Conservation (phyloP, 2,888 invertebrate species). For the Adelphocoris suturalis region DNA sequence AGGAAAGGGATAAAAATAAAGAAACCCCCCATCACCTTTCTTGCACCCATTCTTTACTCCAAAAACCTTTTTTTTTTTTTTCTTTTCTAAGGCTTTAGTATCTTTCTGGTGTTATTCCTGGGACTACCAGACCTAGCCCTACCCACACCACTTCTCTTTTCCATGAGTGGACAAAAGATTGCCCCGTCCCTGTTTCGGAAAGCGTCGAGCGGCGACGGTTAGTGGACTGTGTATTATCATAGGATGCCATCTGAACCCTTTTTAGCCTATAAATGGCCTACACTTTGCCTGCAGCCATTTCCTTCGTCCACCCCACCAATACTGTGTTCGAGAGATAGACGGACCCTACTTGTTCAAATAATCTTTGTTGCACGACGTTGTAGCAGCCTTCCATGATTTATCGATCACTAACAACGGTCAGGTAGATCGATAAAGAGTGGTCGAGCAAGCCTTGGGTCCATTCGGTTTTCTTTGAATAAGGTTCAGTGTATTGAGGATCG, state of each 20-base stretch:
- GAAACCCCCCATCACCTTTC: neutral
- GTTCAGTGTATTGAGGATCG: no score
- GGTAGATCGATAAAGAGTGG: no score
- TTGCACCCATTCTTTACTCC: slow-evolving; percentile 30
- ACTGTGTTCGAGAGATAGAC: neutral
- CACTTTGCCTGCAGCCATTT: neutral
- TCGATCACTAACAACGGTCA: no score
- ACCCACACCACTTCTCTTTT: neutral
- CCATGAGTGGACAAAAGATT: slow-evolving; percentile 48
- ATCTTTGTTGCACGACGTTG: no score
- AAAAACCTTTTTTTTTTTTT: neutral
- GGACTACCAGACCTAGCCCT: neutral
- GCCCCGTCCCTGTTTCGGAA: neutral
- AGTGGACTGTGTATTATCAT: slow-evolving; percentile 46
- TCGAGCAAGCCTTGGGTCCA: no score
- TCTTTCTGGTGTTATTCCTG: neutral
- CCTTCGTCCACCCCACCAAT: neutral
- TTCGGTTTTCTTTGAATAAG: no score
- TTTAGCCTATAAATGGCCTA: slow-evolving; percentile 30
- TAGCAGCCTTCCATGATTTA: no score
- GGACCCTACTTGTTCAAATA: neutral
- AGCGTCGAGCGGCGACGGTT: slow-evolving; percentile 22
- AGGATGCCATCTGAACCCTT: slow-evolving; percentile 43
- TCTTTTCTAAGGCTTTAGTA: neutral
- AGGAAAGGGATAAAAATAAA: neutral